These are phyloP conservation scores for Sparus aurata DNA, from an alignment of 2,797 vertebrate genomes.

Conservation along the genomic window DNA sequence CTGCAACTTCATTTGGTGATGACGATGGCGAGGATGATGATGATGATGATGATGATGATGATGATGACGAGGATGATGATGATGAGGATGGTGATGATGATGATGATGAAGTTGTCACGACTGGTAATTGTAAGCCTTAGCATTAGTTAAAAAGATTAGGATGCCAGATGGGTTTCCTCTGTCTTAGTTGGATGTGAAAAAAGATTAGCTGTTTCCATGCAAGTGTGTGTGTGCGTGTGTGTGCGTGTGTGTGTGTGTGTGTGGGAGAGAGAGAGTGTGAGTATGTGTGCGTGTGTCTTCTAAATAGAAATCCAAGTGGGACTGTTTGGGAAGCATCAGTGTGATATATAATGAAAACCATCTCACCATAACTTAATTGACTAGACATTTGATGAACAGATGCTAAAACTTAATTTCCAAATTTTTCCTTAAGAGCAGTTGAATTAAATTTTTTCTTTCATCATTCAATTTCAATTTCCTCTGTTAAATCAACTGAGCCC, in stretches of 20 bases:
- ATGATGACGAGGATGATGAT: too few relatives aligned
- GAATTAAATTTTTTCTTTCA: neutral
- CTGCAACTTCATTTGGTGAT: constrained; percentile 7
- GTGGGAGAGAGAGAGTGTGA: too few relatives aligned
- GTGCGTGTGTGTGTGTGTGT: too few relatives aligned
- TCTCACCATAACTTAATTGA: neutral
- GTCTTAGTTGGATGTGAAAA: neutral
- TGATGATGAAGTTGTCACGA: too few relatives aligned
- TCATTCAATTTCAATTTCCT: constrained; percentile 19
- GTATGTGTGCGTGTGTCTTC: neutral
- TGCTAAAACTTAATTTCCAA: neutral
- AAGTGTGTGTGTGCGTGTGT: neutral
- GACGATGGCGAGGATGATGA: neutral
- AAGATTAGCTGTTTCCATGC: neutral
- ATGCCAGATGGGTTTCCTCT: neutral
- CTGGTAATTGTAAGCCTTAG: neutral
- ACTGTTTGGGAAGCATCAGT: neutral
- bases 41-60: too few relatives aligned
- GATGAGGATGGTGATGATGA: too few relatives aligned
- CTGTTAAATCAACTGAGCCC: constrained; percentile 25
- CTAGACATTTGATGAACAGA: neutral
- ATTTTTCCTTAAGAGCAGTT: neutral
- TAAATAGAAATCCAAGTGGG: neutral
- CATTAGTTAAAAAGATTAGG: neutral
- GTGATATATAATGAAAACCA: neutral